Conservation (phyloP, 1,140 invertebrate genomes). For the Polypedilum pembai region DNA sequence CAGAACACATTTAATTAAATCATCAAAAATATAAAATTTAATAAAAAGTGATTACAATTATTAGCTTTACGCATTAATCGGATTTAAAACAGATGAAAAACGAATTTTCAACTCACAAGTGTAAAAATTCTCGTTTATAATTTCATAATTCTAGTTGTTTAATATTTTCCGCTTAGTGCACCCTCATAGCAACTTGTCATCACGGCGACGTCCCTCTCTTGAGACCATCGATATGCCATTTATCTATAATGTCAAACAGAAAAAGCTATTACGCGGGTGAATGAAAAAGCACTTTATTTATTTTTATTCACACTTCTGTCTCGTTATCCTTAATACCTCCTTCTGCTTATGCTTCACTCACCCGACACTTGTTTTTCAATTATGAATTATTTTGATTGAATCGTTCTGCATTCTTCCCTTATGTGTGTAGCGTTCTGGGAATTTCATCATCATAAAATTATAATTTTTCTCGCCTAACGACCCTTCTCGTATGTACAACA, state of each 20-base stretch:
- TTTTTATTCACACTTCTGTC: conserved; percentile 10
- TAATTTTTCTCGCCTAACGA: neutral
- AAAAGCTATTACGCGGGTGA: conserved; percentile 26
- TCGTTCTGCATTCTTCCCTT: neutral
- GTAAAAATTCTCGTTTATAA: neutral
- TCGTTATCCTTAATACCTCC: conserved; percentile 10
- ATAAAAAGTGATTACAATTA: conserved; percentile 22
- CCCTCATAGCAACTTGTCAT: neutral
- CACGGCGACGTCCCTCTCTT: neutral
- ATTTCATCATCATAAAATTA: conserved; percentile 24
- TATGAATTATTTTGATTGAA: conserved; percentile 27
- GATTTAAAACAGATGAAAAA: conserved; percentile 26
- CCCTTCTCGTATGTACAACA: neutral
- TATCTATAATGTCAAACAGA: neutral
- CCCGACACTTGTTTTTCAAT: conserved; percentile 25
- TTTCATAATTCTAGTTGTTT: neutral
- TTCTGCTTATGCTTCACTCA: neutral
- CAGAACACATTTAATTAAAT: conserved; percentile 24
- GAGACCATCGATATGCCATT: conserved; percentile 16
- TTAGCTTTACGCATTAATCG: conserved; percentile 24
- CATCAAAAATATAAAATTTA: conserved; percentile 17
- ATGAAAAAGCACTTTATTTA: conserved; percentile 28
- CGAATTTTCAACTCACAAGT: neutral
- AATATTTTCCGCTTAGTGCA: neutral
- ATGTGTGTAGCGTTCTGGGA: neutral